Conservation (phyloP, 2,113 vertebrate species). For the Sceloporus undulatus region DNA sequence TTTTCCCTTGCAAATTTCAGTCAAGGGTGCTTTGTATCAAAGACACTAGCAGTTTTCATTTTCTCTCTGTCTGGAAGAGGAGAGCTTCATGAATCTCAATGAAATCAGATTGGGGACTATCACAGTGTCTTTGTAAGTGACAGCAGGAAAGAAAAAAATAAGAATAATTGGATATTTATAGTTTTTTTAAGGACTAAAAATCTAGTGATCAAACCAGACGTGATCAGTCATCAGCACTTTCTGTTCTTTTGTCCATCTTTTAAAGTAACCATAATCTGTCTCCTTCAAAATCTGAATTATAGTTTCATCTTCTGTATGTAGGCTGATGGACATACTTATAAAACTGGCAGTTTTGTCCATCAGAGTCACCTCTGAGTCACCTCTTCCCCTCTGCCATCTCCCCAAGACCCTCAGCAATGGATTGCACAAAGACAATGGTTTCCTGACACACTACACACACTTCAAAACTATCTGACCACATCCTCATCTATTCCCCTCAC, state of each 20-base stretch:
- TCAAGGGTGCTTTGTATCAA: background rate
- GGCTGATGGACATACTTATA: background rate
- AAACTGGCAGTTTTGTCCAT: background rate
- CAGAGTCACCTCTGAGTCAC: background rate
- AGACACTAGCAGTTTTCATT: background rate
- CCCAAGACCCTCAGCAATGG: background rate
- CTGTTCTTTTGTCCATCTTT: background rate
- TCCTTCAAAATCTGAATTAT: background rate
- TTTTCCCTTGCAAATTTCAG: background rate
- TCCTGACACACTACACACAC: no score
- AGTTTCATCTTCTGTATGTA: background rate
- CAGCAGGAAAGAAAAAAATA: background rate
- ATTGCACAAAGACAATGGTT: no score
- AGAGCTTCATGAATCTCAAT: background rate
- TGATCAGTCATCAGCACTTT: background rate
- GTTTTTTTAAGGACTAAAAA: background rate
- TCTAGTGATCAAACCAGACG: background rate
- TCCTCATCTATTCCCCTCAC: no score
- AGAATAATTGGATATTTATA: background rate
- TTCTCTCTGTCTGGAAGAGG: background rate
- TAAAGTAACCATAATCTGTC: background rate
- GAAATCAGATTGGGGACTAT: background rate
- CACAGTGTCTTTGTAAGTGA: background rate
- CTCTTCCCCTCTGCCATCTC: background rate
- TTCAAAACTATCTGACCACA: no score